Evolutionary conservation across 2,797 vertebrate genomes (phyloP), one percentile per base, ranked within the genome.

Genomic region (Poecilia wingei): DNA sequence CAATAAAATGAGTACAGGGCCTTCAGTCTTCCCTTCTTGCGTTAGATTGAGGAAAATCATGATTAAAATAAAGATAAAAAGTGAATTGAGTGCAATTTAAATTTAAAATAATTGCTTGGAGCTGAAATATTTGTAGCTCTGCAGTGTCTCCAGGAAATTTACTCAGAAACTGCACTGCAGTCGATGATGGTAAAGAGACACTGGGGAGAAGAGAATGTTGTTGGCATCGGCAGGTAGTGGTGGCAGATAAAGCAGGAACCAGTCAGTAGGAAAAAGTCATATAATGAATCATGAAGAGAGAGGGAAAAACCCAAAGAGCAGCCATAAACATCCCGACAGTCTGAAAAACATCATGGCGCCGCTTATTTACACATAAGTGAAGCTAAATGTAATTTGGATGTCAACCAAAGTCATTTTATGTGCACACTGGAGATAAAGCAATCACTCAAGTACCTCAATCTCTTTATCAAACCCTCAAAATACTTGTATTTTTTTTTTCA

Each of bases 351-450:
- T 16, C 2, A 28, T 57, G 84, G 79, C 64, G 76, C 76, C 76
- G 3, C 74, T 25, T 6, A 53, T 75, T 79, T 6, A 0, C 57
- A 68, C 78, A 71, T 72, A 78, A 89, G 75, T 68, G 77, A 18
- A 66, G 61, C 16, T 13, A 46, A 71, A 79, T 74, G 0, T 51
- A 53, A 76, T 76, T 64, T 75, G 61, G 5, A 82, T 84, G 77
- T 84, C 79, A 80, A n/a, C 55, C 55, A 39, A 70, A 70, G n/a
- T 31, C 64, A 31, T 66, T 69, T 69, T 20, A 77, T 22, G 43
- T 49, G 13, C 8, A 47, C 18, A 74, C 8, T 74, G 4, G 59
- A 71, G 39, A 20, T 20, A n/a, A 25, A 71, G n/a, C 20, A n/a
- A 55, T 39, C 22, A 71, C 43, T 71, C 43, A n/a, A 70, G 25